Conservation (phyloP, 2,888 invertebrate genomes). For the Trichopria drosophilae region DNA sequence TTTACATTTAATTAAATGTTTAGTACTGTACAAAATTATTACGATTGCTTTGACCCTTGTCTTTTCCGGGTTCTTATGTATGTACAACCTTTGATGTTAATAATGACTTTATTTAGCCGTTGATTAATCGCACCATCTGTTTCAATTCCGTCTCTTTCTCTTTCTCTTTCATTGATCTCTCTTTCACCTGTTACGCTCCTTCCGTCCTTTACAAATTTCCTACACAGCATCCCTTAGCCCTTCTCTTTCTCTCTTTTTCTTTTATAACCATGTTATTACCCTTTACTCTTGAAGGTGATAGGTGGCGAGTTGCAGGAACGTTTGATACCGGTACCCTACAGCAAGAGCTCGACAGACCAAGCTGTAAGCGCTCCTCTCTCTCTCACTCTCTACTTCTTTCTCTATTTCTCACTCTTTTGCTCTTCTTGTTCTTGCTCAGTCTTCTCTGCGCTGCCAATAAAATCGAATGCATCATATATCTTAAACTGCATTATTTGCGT, state of each 20-base stretch:
- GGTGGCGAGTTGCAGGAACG: constrained; percentile 99
- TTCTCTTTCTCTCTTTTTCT: constrained; percentile 19
- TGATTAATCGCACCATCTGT: constrained; percentile 31
- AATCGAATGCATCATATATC: too few species aligned
- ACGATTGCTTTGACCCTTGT: too few species aligned
- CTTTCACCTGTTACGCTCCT: constrained; percentile 30
- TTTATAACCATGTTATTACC: constrained; percentile 74
- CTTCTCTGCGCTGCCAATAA: constrained; percentile 38
- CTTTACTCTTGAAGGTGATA: constrained; percentile 98
- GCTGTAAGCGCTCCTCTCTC: constrained; percentile 85
- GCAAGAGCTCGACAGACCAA: constrained; percentile 99
- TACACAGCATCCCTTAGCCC: neutral
- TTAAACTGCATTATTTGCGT: too few species aligned
- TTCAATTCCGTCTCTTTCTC: constrained; percentile 19
- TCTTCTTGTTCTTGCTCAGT: constrained; percentile 48
- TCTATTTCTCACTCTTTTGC: constrained; percentile 45
- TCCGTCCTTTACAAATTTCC: constrained; percentile 4
- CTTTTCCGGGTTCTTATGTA: constrained; percentile 10
- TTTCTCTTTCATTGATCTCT: constrained; percentile 33
- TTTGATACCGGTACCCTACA: constrained; percentile 99
- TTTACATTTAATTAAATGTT: too few species aligned
- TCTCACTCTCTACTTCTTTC: constrained; percentile 61
- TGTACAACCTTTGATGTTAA: constrained; percentile 14
- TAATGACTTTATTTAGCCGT: constrained; percentile 24
- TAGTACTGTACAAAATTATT: too few species aligned